phyloP scores from a whole-genome alignment of 1,140 invertebrate genomes.

The Drosophila nebulosa region DNA sequence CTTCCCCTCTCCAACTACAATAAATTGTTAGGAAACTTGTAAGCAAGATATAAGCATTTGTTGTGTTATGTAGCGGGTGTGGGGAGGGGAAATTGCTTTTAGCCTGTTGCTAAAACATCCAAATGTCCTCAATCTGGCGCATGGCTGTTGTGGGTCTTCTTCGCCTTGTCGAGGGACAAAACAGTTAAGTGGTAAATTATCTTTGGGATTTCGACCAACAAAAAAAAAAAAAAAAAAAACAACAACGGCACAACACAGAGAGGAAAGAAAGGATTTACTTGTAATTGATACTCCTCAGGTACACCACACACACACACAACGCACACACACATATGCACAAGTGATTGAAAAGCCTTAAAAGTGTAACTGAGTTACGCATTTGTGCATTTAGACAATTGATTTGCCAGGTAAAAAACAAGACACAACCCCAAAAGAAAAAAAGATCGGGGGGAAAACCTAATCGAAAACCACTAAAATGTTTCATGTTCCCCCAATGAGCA shows the following conservation, averaged over 20 bases:
- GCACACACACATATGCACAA: neutral
- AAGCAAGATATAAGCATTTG: constrained; percentile 55
- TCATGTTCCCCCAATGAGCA: neutral
- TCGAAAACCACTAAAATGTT: neutral
- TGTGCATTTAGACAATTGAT: constrained; percentile 53
- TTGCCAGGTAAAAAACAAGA: constrained; percentile 1
- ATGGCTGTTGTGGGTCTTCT: constrained; percentile 52
- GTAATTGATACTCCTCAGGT: constrained; percentile 49
- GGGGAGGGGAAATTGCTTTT: constrained; percentile 56
- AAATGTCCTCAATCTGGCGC: constrained; percentile 10
- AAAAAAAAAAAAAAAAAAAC: neutral
- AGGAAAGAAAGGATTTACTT: constrained; percentile 57
- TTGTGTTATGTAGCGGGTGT: constrained; percentile 14
- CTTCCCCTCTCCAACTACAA: constrained; percentile 63
- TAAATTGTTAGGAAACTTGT: constrained; percentile 72
- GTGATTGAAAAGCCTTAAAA: neutral
- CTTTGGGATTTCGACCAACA: constrained; percentile 16
- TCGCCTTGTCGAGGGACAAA: constrained; percentile 44
- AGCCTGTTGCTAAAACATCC: constrained; percentile 65
- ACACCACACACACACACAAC: neutral
- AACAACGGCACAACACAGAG: constrained; percentile 6
- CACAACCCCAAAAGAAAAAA: neutral
- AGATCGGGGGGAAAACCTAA: neutral
- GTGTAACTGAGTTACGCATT: constrained; percentile 24
- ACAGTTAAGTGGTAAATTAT: constrained; percentile 71